Evolutionary conservation across 2,797 vertebrate genomes (phyloP).

Genomic region (Borostomias antarcticus): DNA sequence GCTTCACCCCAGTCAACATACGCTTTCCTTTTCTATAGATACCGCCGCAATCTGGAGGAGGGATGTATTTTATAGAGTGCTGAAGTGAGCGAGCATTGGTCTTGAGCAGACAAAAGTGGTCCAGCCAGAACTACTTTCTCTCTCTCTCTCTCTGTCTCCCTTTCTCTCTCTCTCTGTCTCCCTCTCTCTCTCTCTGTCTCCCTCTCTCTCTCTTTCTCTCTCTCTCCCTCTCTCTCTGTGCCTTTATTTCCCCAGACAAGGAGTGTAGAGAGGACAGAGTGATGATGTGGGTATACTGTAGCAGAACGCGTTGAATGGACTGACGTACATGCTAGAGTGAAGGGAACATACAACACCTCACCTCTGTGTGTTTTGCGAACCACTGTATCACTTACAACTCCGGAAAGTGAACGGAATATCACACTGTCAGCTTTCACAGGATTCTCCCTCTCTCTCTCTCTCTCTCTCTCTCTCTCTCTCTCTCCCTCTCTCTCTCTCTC

Average conservation of each 20-base stretch:
- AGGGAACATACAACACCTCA: not conserved
- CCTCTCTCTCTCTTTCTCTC: not conserved
- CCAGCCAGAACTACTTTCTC: not conserved
- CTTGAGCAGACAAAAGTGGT: slow-evolving; percentile 4
- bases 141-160: not conserved
- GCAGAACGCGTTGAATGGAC: not conserved
- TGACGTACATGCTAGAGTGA: not conserved
- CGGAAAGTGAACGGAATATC: not conserved
- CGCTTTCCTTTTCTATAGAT: slow-evolving; percentile 23
- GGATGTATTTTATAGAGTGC: not conserved
- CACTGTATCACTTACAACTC: not conserved
- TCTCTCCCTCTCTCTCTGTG: not conserved
- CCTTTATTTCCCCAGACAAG: not conserved
- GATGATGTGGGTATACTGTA: slow-evolving; percentile 1
- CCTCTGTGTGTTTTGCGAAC: not conserved
- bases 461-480: not conserved
- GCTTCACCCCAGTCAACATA: slow-evolving; percentile 30
- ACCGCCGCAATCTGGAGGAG: not conserved
- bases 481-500: slow-evolving; percentile 1
- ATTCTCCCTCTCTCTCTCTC: not conserved
- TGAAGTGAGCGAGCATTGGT: slow-evolving; percentile 6
- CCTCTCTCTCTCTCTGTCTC: not conserved
- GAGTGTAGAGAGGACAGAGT: not conserved
- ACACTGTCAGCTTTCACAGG: slow-evolving; percentile 57
- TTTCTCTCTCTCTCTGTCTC: not conserved